phyloP scores from a whole-genome alignment of 2,888 invertebrate genomes.

The Pollenia amentaria region DNA sequence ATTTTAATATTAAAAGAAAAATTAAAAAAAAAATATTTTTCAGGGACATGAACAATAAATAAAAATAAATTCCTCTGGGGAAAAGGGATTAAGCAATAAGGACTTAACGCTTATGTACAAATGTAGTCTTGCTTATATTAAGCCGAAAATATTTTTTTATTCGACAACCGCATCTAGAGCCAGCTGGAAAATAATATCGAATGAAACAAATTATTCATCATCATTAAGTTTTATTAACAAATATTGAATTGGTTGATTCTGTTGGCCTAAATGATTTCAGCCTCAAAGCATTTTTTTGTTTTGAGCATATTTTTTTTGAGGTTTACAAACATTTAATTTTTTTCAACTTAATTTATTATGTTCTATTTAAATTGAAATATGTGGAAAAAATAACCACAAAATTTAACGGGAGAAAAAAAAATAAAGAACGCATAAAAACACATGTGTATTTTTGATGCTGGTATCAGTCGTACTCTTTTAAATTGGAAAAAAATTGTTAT shows the following conservation, averaged over 20 bases:
- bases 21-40: not conserved
- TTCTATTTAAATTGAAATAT: conserved; percentile 25
- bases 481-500: conserved; percentile 22
- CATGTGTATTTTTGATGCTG: conserved; percentile 41
- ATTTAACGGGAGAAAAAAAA: conserved; percentile 23
- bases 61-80: conserved; percentile 27
- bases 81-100: conserved; percentile 20
- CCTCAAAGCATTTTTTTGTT: conserved; percentile 38
- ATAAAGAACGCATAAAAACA: not conserved
- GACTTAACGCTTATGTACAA: conserved; percentile 58
- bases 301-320: not conserved
- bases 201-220: conserved; percentile 2
- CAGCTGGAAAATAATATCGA: not conserved
- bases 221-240: conserved; percentile 48
- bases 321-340: conserved; percentile 28
- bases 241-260: conserved; percentile 49
- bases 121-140: not conserved
- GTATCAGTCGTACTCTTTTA: conserved; percentile 6
- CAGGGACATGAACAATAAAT: conserved; percentile 27
- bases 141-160: conserved; percentile 1
- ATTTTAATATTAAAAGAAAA: not conserved
- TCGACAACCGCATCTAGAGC: not conserved
- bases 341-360: conserved; percentile 47
- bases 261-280: conserved; percentile 53
- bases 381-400: conserved; percentile 13